Percentiles rank a stretch among this genome's conserved stretches.
Evolutionary conservation across 92 coral and sea anemone genomes (phyloP).

Genomic region (Umimayanthus chanpuru): DNA sequence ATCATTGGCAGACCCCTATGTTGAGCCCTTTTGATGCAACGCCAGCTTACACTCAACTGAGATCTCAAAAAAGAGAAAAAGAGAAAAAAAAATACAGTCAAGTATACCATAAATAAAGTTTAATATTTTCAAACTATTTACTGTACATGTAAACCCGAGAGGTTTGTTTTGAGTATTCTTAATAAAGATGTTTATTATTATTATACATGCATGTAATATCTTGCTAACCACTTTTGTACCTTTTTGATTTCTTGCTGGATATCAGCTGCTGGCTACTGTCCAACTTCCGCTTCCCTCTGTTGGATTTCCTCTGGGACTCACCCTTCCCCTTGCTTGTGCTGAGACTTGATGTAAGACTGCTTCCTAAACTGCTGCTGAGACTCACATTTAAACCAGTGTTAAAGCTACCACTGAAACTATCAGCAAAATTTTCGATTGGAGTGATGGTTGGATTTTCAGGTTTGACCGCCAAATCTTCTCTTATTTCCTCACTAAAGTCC

Average conservation of each 20-base stretch:
- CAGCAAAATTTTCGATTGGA: slow-evolving; percentile 39
- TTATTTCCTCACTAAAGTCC: not conserved
- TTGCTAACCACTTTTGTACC: slow-evolving; percentile 45
- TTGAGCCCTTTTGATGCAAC: not conserved
- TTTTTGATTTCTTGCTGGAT: slow-evolving; percentile 91
- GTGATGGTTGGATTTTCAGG: slow-evolving; percentile 26
- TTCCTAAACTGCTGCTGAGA: slow-evolving; percentile 66
- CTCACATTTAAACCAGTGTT: slow-evolving; percentile 50
- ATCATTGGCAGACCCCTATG: too few relatives aligned
- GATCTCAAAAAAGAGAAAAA: not conserved
- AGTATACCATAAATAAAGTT: too few relatives aligned
- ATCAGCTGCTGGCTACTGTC: slow-evolving; percentile 93
- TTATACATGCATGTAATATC: not conserved
- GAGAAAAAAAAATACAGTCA: too few relatives aligned
- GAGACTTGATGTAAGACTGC: slow-evolving; percentile 64
- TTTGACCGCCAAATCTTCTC: slow-evolving; percentile 15
- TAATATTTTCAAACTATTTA: too few relatives aligned
- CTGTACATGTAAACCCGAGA: too few relatives aligned
- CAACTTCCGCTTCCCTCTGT: slow-evolving; percentile 87
- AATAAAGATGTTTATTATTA: too few relatives aligned
- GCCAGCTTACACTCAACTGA: not conserved
- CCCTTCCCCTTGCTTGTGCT: slow-evolving; percentile 78
- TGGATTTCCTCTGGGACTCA: slow-evolving; percentile 69
- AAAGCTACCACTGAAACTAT: slow-evolving; percentile 36
- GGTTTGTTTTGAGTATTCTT: too few relatives aligned